These are phyloP conservation scores for Calephelis nemesis DNA, from an alignment of 1,140 invertebrate genomes.

Conservation along the genomic window DNA sequence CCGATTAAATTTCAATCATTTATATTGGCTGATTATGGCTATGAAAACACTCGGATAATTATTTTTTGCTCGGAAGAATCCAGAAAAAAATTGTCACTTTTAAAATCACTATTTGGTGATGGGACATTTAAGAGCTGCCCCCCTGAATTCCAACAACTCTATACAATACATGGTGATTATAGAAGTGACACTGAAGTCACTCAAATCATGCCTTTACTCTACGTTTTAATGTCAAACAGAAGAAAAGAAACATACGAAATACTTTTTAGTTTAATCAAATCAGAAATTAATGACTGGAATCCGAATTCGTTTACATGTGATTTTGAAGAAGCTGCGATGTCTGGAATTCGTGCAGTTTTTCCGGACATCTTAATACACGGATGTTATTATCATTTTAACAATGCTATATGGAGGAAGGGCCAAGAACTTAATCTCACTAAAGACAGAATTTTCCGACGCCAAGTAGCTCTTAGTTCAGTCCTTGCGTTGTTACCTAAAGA, in stretches of 20 bases:
- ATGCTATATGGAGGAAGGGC: conserved; percentile 3
- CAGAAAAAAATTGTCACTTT: background rate
- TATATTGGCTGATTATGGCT: background rate
- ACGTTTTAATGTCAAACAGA: conserved; percentile 1
- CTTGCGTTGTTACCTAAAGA: conserved; percentile 2
- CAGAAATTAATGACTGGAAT: conserved; percentile 1
- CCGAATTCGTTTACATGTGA: conserved; percentile 1
- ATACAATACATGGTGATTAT: background rate
- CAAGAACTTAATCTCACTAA: background rate
- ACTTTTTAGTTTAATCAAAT: conserved; percentile 6
- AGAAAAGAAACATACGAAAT: conserved; percentile 2
- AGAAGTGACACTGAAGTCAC: conserved; percentile 3
- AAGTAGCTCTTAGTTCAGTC: conserved; percentile 7
- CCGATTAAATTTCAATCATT: too few species aligned
- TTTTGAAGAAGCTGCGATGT: conserved; percentile 1
- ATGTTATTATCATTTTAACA: conserved; percentile 1
- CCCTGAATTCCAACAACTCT: too few species aligned
- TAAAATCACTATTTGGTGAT: too few species aligned
- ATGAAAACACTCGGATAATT: conserved; percentile 3
- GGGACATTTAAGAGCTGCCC: too few species aligned
- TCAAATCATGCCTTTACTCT: conserved; percentile 5
- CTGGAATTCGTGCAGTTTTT: conserved; percentile 6
- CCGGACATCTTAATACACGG: background rate
- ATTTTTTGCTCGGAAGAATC: background rate
- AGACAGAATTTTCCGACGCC: conserved; percentile 7